Evolutionary conservation across 2,113 vertebrate genomes (phyloP).

Genomic region (Myotis davidii): DNA sequence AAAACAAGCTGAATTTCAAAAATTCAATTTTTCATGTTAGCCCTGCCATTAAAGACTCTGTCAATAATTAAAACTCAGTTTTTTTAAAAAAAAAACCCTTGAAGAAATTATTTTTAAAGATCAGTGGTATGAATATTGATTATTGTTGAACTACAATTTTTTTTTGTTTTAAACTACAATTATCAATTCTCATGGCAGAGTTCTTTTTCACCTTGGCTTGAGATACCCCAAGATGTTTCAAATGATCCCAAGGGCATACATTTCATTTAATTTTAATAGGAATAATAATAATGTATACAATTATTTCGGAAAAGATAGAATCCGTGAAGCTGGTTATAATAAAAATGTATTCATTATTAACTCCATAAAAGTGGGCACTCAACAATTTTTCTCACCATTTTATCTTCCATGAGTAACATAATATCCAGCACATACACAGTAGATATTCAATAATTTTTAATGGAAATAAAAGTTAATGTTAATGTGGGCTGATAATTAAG

Average conservation of each 20-base stretch:
- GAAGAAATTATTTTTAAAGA: neutral
- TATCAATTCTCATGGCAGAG: neutral
- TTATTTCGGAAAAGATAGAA: neutral
- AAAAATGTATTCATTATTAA: neutral
- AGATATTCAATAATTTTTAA: neutral
- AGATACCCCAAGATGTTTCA: neutral
- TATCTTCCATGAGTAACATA: neutral
- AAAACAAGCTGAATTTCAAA: constrained; percentile 25
- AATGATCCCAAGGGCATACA: neutral
- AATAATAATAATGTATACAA: neutral
- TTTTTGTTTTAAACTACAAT: neutral
- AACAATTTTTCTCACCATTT: neutral
- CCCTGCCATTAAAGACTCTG: neutral
- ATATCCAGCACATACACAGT: neutral
- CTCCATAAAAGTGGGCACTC: neutral
- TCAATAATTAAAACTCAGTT: neutral
- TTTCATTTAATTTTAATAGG: constrained; percentile 21
- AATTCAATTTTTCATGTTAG: neutral
- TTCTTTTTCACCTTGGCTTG: neutral
- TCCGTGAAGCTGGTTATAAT: neutral
- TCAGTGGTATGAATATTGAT: neutral
- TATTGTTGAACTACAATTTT: neutral
- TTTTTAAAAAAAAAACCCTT: neutral
- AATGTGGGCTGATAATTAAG: neutral
- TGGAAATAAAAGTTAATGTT: neutral